Base-by-base conservation (phyloP, 2,113 vertebrate genomes). In the Gopherus evgoodei region DNA sequence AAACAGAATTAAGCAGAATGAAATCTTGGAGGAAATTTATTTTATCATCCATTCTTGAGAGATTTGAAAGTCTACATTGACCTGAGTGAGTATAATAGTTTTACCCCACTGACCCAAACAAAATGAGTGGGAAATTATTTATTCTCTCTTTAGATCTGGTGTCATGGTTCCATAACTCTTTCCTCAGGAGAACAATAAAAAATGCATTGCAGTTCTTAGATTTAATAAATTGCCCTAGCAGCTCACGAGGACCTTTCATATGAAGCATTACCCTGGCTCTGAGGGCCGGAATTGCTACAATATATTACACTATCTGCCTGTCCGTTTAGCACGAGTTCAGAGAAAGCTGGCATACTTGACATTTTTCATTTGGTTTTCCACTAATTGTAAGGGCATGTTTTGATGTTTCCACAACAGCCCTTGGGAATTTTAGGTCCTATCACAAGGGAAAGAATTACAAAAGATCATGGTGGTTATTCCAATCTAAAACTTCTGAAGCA, bases 201-300 rank as follows among this genome's bases (percentile, higher is more conserved):
- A 96, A 91, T 87, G 42, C 35, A 54, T 49, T 83, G 92, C 44
- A 86, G 47, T 52, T 86, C 90, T 54, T 29, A 72, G 38, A 88
- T 49, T 82, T 81, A 93, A 56, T 90, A 49, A 75, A 91, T 88
- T 93, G 38, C 80, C n/a, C 85, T 87, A 75, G 86, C 81, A 88
- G 53, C 4, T 93, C 49, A 53, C 31, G 19, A 87, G 62, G 25
- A 52, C 83, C 76, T 89, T 59, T 95, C 88, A 57, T 91, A 93
- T 57, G 16, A 56, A 83, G 86, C 27, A 75, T 78, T 82, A 57
- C n/a, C 53, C 31, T 44, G n/a, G 84, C 84, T 97, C 56, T 65
- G 80, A 94, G 93, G 76, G 83, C 14, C 27, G 78, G 86, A 93
- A 65, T 42, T 59, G 78, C 54, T 83, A 82, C 62, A 93, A 92